Evolutionary conservation across 2,888 invertebrate genomes (phyloP), one percentile per base, ranked within the genome.

Genomic region (Chymomyza fuscimana): DNA sequence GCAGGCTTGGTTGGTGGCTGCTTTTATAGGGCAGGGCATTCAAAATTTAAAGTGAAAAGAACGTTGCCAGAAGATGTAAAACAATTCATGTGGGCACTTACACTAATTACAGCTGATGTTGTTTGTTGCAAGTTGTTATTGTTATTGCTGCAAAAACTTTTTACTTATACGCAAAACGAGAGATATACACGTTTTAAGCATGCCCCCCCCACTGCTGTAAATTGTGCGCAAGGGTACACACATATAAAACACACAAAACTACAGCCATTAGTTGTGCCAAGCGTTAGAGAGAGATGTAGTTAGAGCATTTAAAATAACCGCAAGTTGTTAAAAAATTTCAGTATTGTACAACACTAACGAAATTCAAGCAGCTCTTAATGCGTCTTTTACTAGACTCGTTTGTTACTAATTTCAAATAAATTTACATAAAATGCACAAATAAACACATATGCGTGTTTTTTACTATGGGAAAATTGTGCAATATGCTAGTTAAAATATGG

Each of bases 101-200:
- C 74, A 84, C 79, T 89, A 89, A 88, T 89, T 88, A 82, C 84
- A 76, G 72, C 70, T 74, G 76, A 78, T 82, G 80, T 60, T n/a
- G 59, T 60, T 19, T 19, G 61, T 9, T 60, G 61, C 15, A 29
- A 22, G 25, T 63, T 63, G 10, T 52, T 10, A 25, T 63, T 54
- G 52, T n/a, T 25, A 25, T 29, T 59, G n/a, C 25, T 19, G 29
- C 46, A 62, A 60, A 52, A 76, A 76, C 73, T 73, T 70, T 73
- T 65, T 4, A 0, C 10, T 6, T 15, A n/a, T 12, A n/a, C 15
- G 5, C 32, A 5, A 9, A 32, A 12, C 29, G 36, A 59, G 32
- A 32, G 32, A 32, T 32, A 32, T 7, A 32, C 9, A 9, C 32
- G 32, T 32, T 32, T 32, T 32, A 32, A 19, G 19, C 19, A 19